phyloP scores from a whole-genome alignment of 2,888 invertebrate species.

The Chymomyza fuscimana region DNA sequence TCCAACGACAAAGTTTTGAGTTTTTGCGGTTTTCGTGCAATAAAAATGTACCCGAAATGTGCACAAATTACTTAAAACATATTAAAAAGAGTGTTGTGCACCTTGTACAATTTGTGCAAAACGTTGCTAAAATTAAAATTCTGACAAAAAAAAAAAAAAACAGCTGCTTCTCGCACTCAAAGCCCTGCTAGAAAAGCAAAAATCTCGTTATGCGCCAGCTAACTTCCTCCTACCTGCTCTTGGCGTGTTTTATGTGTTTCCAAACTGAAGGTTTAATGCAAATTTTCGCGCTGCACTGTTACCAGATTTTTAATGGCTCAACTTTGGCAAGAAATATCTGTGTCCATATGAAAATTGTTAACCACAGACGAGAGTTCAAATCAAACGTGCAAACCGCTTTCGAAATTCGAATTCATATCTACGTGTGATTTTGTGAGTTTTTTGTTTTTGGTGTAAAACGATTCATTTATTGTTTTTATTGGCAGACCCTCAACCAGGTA shows the following conservation, averaged over 20 bases:
- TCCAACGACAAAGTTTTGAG: constrained; percentile 61
- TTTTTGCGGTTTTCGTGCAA: constrained; percentile 34
- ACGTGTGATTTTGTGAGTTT: not conserved
- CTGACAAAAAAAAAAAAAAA: not conserved
- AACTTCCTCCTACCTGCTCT: not conserved
- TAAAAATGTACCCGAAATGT: constrained; percentile 63
- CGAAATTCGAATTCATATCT: not conserved
- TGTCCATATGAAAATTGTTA: not conserved
- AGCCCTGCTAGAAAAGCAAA: not conserved
- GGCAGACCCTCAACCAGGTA: too few relatives aligned
- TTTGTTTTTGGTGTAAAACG: not conserved
- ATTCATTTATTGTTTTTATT: not conserved
- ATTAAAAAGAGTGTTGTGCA: constrained; percentile 48
- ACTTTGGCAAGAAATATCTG: not conserved
- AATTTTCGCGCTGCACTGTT: not conserved
- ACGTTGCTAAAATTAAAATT: constrained; percentile 54
- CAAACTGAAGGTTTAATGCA: not conserved
- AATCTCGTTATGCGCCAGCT: not conserved
- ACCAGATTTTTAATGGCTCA: not conserved
- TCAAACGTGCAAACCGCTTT: not conserved
- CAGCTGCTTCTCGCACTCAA: not conserved
- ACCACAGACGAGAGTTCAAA: not conserved
- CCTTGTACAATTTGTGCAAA: constrained; percentile 43
- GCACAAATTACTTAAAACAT: constrained; percentile 68
- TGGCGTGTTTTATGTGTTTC: not conserved